A percentile compares a stretch with the other conserved stretches of the same genome.
Evolutionary conservation across 2,888 invertebrate species (phyloP).

Genomic region (Penaeus monodon): DNA sequence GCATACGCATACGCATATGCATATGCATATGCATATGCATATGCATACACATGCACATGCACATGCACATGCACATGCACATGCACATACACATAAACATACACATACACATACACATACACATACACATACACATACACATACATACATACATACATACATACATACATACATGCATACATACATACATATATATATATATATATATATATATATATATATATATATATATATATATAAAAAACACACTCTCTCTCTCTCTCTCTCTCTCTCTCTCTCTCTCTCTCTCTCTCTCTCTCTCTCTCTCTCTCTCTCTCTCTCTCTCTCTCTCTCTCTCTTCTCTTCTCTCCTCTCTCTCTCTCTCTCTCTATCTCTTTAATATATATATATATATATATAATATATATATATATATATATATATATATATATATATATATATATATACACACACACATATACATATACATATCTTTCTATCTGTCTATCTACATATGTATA

Average conservation of each 20-base stretch:
- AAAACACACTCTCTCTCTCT: too few relatives aligned
- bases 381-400: not conserved
- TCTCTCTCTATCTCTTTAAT: too few relatives aligned
- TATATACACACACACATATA: not conserved
- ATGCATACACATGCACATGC: not conserved
- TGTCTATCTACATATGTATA: not conserved
- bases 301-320: too few relatives aligned
- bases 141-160: not conserved
- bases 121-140: not conserved
- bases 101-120: not conserved
- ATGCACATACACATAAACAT: not conserved
- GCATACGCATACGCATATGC: not conserved
- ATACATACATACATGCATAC: not conserved
- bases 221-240: not conserved
- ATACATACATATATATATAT: not conserved
- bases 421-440: constrained; percentile 4
- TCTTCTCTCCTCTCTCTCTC: too few relatives aligned
- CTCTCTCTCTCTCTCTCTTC: too few relatives aligned
- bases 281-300: too few relatives aligned
- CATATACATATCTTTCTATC: not conserved
- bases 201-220: not conserved
- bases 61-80: not conserved
- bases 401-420: constrained; percentile 10
- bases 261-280: too few relatives aligned
- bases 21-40: not conserved